Conservation (phyloP, 2,113 vertebrate genomes). For the Pontoporia blainvillei region DNA sequence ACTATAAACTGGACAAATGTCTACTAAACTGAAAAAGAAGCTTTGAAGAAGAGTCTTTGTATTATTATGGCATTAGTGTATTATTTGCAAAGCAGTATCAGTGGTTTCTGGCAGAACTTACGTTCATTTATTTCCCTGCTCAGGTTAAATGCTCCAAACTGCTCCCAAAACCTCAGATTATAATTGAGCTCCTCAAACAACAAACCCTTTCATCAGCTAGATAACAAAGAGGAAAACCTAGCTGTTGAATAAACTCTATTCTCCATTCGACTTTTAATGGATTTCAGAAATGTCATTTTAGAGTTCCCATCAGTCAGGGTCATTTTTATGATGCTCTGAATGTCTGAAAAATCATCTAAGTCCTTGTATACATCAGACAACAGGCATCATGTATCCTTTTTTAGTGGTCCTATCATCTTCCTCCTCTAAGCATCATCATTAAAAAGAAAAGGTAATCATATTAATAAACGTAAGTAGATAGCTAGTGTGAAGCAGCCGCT, state of each 20-base stretch:
- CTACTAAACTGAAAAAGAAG: background rate
- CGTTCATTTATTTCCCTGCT: background rate
- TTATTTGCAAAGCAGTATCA: slow-evolving; percentile 14
- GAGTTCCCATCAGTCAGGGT: background rate
- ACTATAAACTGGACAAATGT: background rate
- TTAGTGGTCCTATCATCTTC: background rate
- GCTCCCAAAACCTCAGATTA: background rate
- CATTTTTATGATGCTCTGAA: background rate
- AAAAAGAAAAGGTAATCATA: slow-evolving; percentile 13
- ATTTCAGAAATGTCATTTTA: slow-evolving; percentile 27
- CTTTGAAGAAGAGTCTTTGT: background rate
- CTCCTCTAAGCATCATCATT: background rate
- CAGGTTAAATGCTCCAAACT: background rate
- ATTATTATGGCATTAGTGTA: background rate
- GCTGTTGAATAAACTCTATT: background rate
- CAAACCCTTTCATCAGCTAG: slow-evolving; percentile 1
- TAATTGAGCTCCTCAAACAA: background rate
- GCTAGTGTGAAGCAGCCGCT: no score
- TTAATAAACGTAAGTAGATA: no score
- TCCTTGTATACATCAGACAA: slow-evolving; percentile 21
- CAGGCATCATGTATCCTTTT: background rate
- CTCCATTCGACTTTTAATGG: background rate
- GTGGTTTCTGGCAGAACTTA: slow-evolving; percentile 13
- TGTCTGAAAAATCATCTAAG: slow-evolving; percentile 39
- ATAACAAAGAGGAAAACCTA: background rate